Evolutionary conservation across 2,797 vertebrate genomes (phyloP), one percentile per base, ranked within the genome.

Genomic region (Rhinichthys osculus): DNA sequence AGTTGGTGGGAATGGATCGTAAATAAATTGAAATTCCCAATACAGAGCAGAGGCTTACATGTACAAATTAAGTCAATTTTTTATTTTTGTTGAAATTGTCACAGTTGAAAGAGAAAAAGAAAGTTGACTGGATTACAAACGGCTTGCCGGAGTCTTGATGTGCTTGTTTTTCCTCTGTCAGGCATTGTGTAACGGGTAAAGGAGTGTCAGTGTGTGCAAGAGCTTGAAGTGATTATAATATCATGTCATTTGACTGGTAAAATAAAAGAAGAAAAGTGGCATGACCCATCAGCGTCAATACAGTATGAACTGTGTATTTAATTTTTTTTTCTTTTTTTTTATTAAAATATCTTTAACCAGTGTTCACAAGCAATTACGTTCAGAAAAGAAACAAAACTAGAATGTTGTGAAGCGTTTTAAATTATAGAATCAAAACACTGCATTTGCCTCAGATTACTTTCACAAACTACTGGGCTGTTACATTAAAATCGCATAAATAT

Each of bases 401-500:
- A 76, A 52, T 19, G 82, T 27, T 30, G 59, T 13, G 23, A 57
- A 70, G 66, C 47, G 44, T 82, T 21, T n/a, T 33, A 73, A 82
- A 82, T n/a, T 35, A 72, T 16, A 76, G 16, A 27, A 40, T 54
- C 44, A 13, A 38, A 64, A 76, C 21, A 50, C 44, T 70, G 8
- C 52, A 52, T 66, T 21, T 33, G 27, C 14, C 62, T 64, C 59
- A 30, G 59, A 27, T 69, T 33, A 67, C 64, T 21, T 40, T 54
- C 14, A 35, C 44, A 30, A 67, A 67, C 77, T 16, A 67, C 59
- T 84, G 23, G 93, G 92, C 92, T 92, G 89, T 94, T 94, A 93
- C 93, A 94, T 95, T 94, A 92, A 89, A 90, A 92, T 90, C 87
- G 90, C 91, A 92, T 85, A 80, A 88, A 89, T 81, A 87, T 89